Conservation (phyloP, 2,113 vertebrate genomes). For the Neofelis nebulosa region DNA sequence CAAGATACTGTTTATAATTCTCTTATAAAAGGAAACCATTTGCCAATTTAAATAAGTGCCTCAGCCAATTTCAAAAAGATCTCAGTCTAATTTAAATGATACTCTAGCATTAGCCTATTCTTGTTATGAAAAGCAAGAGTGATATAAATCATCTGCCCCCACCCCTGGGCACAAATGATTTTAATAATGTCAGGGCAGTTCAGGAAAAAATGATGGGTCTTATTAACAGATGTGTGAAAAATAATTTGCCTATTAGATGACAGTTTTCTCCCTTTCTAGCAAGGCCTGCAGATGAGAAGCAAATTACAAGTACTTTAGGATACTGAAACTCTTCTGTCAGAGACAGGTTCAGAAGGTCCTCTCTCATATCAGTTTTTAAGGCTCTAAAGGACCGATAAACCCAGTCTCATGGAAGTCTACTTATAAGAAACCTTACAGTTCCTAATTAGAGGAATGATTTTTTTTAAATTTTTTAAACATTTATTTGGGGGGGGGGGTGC, state of each 20-base stretch:
- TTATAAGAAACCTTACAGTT: neutral
- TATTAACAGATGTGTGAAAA: neutral
- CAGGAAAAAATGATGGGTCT: neutral
- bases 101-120: neutral
- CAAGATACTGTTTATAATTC: neutral
- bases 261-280: neutral
- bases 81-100: neutral
- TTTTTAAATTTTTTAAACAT: no score
- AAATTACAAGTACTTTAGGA: no score
- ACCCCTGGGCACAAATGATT: neutral
- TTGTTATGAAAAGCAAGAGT: neutral
- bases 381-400: neutral
- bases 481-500: no score
- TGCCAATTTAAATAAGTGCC: neutral
- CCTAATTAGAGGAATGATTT: neutral
- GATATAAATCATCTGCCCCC: neutral
- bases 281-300: neutral
- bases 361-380: neutral
- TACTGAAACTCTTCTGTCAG: neutral
- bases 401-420: neutral
- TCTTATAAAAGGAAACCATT: neutral
- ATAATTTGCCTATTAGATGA: neutral
- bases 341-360: neutral
- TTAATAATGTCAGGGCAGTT: neutral
- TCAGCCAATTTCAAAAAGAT: neutral